Evolutionary conservation across 2,797 vertebrate genomes (phyloP).

Genomic region (Hippoglossus hippoglossus): DNA sequence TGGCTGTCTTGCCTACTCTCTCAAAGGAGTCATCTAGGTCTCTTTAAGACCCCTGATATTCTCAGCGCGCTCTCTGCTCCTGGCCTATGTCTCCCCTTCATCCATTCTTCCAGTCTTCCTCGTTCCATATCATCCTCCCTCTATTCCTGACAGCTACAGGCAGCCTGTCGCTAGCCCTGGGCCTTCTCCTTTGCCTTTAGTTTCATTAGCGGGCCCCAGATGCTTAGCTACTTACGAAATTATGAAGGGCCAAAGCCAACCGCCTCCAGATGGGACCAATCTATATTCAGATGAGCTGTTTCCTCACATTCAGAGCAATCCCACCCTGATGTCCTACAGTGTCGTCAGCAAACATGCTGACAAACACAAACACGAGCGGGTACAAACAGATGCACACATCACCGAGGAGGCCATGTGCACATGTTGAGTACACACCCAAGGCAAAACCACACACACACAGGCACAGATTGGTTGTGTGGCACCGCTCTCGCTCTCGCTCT

Average conservation of each 20-base stretch:
- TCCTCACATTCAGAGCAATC: conserved; percentile 86
- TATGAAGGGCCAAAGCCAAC: conserved; percentile 84
- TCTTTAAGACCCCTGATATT: conserved; percentile 80
- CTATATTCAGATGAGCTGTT: conserved; percentile 89
- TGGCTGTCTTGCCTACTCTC: conserved; percentile 78
- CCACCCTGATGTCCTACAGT: conserved; percentile 81
- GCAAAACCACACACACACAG: conserved; percentile 36
- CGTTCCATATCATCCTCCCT: conserved; percentile 28
- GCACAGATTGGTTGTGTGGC: conserved; percentile 42
- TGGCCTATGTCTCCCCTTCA: conserved; percentile 63
- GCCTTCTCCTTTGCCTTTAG: conserved; percentile 78
- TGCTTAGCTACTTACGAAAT: conserved; percentile 86
- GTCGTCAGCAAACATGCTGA: conserved; percentile 80
- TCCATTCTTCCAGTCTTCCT: conserved; percentile 56
- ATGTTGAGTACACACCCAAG: conserved; percentile 40
- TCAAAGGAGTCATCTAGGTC: conserved; percentile 78
- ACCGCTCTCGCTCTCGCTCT: conserved; percentile 35
- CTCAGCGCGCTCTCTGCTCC: conserved; percentile 75
- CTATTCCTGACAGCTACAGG: conserved; percentile 67
- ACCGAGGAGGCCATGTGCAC: conserved; percentile 51
- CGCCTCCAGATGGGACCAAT: conserved; percentile 87
- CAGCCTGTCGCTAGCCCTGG: conserved; percentile 60
- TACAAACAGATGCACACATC: conserved; percentile 75
- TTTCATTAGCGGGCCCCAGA: conserved; percentile 87
- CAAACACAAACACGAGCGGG: conserved; percentile 77